Conservation (phyloP, 2,888 invertebrate genomes). For the Melinaea marsaeus region DNA sequence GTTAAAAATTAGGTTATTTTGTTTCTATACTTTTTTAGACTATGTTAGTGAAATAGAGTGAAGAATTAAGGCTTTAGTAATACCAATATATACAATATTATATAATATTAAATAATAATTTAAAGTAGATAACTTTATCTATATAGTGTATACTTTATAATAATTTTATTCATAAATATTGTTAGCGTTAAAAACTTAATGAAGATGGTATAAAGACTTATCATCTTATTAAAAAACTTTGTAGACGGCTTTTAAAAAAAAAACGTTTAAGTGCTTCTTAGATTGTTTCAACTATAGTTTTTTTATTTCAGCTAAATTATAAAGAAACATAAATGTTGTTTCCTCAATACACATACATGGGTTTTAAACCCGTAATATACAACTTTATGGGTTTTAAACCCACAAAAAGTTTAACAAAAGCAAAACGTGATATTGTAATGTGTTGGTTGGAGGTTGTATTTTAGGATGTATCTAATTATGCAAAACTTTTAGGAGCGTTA, state of each 20-base stretch:
- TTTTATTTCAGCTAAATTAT: background rate
- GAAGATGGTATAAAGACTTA: conserved; percentile 4
- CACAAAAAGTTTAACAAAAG: conserved; percentile 1
- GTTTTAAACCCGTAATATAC: too few relatives aligned
- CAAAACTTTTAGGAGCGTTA: conserved; percentile 36
- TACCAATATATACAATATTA: too few relatives aligned
- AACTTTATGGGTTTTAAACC: background rate
- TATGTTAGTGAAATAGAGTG: too few relatives aligned
- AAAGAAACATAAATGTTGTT: too few relatives aligned
- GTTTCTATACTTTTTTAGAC: too few relatives aligned
- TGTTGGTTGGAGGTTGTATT: conserved; percentile 9
- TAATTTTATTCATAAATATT: background rate
- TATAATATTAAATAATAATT: too few relatives aligned
- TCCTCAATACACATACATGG: too few relatives aligned
- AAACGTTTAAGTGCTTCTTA: background rate
- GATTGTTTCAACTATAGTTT: background rate
- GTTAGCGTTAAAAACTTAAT: background rate
- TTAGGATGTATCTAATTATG: conserved; percentile 33
- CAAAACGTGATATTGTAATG: background rate
- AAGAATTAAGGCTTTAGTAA: too few relatives aligned
- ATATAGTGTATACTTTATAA: too few relatives aligned
- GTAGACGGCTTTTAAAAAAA: background rate
- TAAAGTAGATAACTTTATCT: too few relatives aligned
- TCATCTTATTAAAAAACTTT: conserved; percentile 4
- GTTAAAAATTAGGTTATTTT: too few relatives aligned